phyloP scores from a whole-genome alignment of 2,797 vertebrate genomes.

The Epinephelus awoara region DNA sequence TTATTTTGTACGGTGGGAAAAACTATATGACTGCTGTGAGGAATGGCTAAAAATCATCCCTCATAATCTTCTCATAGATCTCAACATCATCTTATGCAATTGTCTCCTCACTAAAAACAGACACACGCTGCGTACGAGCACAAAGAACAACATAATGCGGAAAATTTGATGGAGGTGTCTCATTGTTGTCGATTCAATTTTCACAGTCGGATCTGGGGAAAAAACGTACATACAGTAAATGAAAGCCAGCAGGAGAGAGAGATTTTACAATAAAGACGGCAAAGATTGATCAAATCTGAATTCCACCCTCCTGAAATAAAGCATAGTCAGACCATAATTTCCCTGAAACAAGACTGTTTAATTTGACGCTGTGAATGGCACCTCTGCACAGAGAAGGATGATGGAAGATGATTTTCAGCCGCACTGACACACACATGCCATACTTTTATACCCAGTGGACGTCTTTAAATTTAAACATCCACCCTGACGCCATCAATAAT shows the following conservation, averaged over 20 bases:
- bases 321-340: slow-evolving; percentile 79
- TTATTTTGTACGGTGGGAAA: slow-evolving; percentile 66
- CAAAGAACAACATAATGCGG: slow-evolving; percentile 66
- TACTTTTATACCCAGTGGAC: slow-evolving; percentile 54
- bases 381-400: slow-evolving; percentile 68
- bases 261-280: slow-evolving; percentile 75
- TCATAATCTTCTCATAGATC: slow-evolving; percentile 71
- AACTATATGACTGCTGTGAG: slow-evolving; percentile 68
- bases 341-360: slow-evolving; percentile 81
- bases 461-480: slow-evolving; percentile 72
- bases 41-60: slow-evolving; percentile 55
- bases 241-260: slow-evolving; percentile 61
- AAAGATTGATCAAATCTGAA: slow-evolving; percentile 75
- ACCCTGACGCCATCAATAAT: slow-evolving; percentile 66
- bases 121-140: slow-evolving; percentile 59
- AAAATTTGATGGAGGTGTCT: slow-evolving; percentile 59
- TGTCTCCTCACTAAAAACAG: slow-evolving; percentile 66
- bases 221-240: slow-evolving; percentile 64
- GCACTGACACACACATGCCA: slow-evolving; percentile 11
- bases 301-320: slow-evolving; percentile 70
- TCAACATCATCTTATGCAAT: slow-evolving; percentile 63
- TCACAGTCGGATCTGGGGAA: slow-evolving; percentile 65
- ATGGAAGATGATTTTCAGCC: slow-evolving; percentile 67
- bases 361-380: slow-evolving; percentile 80
- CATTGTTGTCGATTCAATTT: slow-evolving; percentile 75